Percentiles rank a stretch among this genome's conserved stretches.
phyloP scores from a whole-genome alignment of 2,797 vertebrate species.

The Discoglossus pictus region DNA sequence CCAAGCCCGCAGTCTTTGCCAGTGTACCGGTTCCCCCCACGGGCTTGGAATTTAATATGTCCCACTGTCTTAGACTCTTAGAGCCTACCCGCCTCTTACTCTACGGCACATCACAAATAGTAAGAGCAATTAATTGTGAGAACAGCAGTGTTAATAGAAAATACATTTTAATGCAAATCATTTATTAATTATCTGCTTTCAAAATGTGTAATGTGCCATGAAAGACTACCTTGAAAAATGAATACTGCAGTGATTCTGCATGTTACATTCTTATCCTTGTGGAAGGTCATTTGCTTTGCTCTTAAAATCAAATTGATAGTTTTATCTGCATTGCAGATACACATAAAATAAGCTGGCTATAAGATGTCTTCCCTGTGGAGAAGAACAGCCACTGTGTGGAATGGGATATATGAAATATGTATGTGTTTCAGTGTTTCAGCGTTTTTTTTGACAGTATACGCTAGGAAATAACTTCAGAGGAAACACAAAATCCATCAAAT shows the following conservation, averaged over 20 bases:
- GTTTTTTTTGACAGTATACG: slow-evolving; percentile 52
- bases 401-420: slow-evolving; percentile 48
- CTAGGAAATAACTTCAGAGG: background rate
- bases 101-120: too few relatives aligned
- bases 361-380: slow-evolving; percentile 37
- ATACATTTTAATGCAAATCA: too few relatives aligned
- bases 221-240: slow-evolving; percentile 31
- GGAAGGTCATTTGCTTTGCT: slow-evolving; percentile 58
- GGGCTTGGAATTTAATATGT: too few relatives aligned
- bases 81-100: too few relatives aligned
- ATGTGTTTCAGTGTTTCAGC: slow-evolving; percentile 45
- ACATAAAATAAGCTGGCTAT: slow-evolving; percentile 55
- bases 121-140: too few relatives aligned
- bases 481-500: too few relatives aligned
- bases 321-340: slow-evolving; percentile 63
- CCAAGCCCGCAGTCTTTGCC: too few relatives aligned
- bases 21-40: too few relatives aligned
- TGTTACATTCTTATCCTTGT: slow-evolving; percentile 53
- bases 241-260: slow-evolving; percentile 39
- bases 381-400: slow-evolving; percentile 40
- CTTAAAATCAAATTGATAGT: slow-evolving; percentile 37
- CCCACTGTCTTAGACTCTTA: too few relatives aligned
- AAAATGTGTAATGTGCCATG: slow-evolving; percentile 14
- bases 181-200: slow-evolving; percentile 11
- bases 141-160: too few relatives aligned